These are phyloP conservation scores for Ataeniobius toweri DNA, from an alignment of 2,797 vertebrate genomes.

Conservation along the genomic window DNA sequence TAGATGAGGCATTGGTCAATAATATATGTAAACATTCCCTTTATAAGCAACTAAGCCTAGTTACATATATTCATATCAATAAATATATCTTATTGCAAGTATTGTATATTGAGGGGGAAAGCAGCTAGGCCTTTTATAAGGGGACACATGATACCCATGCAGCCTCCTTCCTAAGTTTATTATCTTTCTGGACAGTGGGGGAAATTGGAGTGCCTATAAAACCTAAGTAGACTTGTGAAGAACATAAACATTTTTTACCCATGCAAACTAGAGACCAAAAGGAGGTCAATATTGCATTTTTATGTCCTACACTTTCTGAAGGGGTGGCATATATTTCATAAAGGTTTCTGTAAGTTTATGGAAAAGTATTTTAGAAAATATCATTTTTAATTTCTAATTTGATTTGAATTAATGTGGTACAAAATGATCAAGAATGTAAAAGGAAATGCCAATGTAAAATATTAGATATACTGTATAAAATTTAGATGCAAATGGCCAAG, in stretches of 20 bases:
- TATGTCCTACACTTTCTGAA: no score
- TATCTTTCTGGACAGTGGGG: neutral
- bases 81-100: constrained; percentile 7
- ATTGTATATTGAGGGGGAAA: constrained; percentile 40
- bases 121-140: constrained; percentile 6
- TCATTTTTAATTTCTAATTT: neutral
- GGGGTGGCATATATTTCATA: no score
- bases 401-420: neutral
- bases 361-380: neutral
- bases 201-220: neutral
- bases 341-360: neutral
- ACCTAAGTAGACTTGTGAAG: neutral
- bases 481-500: neutral
- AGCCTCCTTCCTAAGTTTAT: neutral
- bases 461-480: neutral
- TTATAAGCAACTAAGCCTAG: constrained; percentile 9
- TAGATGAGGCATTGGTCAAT: constrained; percentile 33
- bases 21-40: constrained; percentile 42
- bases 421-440: neutral
- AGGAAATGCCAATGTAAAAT: neutral
- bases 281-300: no score
- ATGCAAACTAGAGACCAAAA: neutral
- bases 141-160: neutral
- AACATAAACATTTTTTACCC: neutral
- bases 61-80: neutral